These are phyloP conservation scores for Tringa solitaria DNA, from an alignment of 2,113 vertebrate species.

Conservation along the genomic window DNA sequence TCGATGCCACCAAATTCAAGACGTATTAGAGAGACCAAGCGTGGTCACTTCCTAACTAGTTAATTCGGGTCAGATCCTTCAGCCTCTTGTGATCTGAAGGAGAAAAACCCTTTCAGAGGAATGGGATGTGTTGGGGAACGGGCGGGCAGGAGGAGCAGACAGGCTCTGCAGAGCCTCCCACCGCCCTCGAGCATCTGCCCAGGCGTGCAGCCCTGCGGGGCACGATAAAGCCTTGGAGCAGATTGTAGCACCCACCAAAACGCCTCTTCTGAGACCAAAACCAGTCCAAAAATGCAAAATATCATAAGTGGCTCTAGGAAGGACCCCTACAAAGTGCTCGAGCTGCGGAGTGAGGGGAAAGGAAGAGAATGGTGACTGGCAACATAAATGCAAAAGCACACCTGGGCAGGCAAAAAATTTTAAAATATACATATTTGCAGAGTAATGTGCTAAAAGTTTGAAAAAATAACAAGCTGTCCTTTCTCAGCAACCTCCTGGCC, in stretches of 20 bases:
- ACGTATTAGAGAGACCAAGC: background rate
- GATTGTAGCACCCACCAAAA: background rate
- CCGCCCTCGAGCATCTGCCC: background rate
- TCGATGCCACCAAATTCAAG: background rate
- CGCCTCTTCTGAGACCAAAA: background rate
- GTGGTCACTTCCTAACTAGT: background rate
- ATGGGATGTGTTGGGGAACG: background rate
- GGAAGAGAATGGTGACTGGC: background rate
- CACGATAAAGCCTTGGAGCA: background rate
- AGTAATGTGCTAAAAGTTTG: background rate
- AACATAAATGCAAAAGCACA: background rate
- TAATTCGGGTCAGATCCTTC: background rate
- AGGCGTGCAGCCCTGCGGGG: rapidly evolving
- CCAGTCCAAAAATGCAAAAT: background rate
- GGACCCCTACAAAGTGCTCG: background rate
- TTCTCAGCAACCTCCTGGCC: background rate
- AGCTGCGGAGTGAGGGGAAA: background rate
- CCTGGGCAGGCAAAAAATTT: background rate
- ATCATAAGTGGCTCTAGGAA: rapidly evolving
- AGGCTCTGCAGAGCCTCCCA: background rate
- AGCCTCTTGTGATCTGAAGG: background rate
- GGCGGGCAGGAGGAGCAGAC: rapidly evolving
- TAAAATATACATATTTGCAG: background rate
- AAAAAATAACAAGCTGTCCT: background rate
- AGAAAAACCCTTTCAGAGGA: background rate